phyloP scores from a whole-genome alignment of 1,140 invertebrate species.

The Scaptomyza hsui region DNA sequence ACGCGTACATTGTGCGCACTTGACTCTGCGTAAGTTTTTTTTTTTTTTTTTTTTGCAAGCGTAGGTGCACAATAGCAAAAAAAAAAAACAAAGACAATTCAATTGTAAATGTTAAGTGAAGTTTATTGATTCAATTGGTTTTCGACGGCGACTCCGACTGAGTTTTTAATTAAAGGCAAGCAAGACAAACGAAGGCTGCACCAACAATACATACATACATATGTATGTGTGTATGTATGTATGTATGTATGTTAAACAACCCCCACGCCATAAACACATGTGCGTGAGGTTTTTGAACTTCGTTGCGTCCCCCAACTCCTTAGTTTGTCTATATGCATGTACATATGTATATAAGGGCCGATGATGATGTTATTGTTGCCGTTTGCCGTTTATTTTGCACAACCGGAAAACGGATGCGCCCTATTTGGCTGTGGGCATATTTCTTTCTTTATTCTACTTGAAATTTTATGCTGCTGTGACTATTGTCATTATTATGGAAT shows the following conservation, averaged over 20 bases:
- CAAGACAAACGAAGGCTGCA: slow-evolving; percentile 38
- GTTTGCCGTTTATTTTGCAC: slow-evolving; percentile 32
- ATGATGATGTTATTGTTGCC: slow-evolving; percentile 24
- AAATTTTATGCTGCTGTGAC: slow-evolving; percentile 11
- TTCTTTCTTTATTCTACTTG: background rate
- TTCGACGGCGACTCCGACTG: slow-evolving; percentile 54
- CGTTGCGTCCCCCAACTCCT: slow-evolving; percentile 13
- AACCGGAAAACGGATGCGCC: slow-evolving; percentile 73
- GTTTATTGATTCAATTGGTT: slow-evolving; percentile 71
- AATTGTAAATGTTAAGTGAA: slow-evolving; percentile 52
- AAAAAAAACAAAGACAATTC: slow-evolving; percentile 32
- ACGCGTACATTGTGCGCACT: slow-evolving; percentile 28
- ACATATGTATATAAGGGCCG: slow-evolving; percentile 21
- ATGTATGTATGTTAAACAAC: slow-evolving; percentile 2
- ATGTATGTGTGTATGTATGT: background rate
- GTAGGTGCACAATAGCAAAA: no score
- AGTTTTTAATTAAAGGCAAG: slow-evolving; percentile 65
- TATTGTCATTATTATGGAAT: slow-evolving; percentile 12
- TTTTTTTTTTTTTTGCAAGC: slow-evolving; percentile 17
- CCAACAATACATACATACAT: background rate
- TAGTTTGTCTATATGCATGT: background rate
- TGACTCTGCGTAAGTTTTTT: slow-evolving; percentile 23
- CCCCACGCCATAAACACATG: slow-evolving; percentile 12
- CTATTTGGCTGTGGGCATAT: slow-evolving; percentile 48
- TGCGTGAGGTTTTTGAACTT: slow-evolving; percentile 58